Evolutionary conservation across 1,140 invertebrate genomes (phyloP).

Genomic region (Anthonomus grandis): DNA sequence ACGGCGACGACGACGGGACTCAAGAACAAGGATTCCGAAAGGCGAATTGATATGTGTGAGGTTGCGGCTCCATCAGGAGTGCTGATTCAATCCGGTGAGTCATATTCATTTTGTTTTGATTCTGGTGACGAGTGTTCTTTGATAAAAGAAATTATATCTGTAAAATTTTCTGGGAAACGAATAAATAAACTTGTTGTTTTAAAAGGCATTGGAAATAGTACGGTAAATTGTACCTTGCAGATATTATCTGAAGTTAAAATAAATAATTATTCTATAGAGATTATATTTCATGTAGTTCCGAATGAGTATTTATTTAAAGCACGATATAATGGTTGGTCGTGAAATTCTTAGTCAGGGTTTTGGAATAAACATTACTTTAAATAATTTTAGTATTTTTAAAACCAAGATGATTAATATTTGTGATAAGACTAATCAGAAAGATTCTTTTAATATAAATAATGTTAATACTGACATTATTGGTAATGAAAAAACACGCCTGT

Average conservation of each 20-base stretch:
- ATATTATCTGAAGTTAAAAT: not conserved
- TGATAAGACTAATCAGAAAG: not conserved
- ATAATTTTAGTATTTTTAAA: too few relatives aligned
- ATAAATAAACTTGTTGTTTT: not conserved
- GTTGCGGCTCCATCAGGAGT: not conserved
- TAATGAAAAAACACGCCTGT: too few relatives aligned
- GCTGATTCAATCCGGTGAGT: conserved; percentile 2
- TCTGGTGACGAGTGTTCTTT: conserved; percentile 1
- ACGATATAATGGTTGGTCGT: conserved; percentile 5
- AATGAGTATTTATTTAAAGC: conserved; percentile 2
- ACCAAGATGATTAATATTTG: too few relatives aligned
- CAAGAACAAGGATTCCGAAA: not conserved
- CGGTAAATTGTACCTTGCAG: not conserved
- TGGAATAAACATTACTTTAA: too few relatives aligned
- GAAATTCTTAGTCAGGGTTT: conserved; percentile 3
- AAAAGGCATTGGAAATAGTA: not conserved
- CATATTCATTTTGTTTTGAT: conserved; percentile 3
- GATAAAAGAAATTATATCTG: not conserved
- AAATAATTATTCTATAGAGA: not conserved
- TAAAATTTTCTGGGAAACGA: conserved; percentile 2
- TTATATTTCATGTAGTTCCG: conserved; percentile 5
- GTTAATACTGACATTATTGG: not conserved
- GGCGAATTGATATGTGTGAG: not conserved
- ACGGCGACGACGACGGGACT: too few relatives aligned
- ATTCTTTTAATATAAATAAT: not conserved